Percentiles rank a stretch among this genome's conserved stretches.
Evolutionary conservation across 2,797 vertebrate genomes (phyloP).

Genomic region (Gobionotothen gibberifrons): DNA sequence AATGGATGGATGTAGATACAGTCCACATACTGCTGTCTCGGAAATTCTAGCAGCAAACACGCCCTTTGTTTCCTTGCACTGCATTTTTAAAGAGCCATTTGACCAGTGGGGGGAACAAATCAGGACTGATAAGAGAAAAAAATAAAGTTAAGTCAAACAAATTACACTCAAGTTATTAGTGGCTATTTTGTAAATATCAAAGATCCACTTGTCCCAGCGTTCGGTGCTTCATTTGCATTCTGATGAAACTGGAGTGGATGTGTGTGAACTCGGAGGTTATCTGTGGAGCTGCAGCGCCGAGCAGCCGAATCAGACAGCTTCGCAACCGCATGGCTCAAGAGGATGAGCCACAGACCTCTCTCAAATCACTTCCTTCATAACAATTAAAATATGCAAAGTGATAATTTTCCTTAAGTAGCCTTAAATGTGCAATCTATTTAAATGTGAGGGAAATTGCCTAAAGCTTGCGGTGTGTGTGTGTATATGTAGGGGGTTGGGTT

Average conservation of each 20-base stretch:
- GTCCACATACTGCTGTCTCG: slow-evolving; percentile 14
- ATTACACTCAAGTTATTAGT: slow-evolving; percentile 97
- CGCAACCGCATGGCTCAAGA: slow-evolving; percentile 94
- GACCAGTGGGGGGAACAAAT: slow-evolving; percentile 41
- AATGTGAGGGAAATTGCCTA: slow-evolving; percentile 99
- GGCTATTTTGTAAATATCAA: slow-evolving; percentile 99
- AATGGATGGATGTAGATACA: slow-evolving; percentile 4
- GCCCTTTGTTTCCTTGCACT: slow-evolving; percentile 55
- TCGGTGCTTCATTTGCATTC: slow-evolving; percentile 98
- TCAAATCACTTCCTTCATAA: slow-evolving; percentile 99
- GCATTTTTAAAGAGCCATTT: slow-evolving; percentile 58
- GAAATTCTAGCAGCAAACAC: slow-evolving; percentile 38
- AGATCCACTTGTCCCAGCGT: slow-evolving; percentile 95
- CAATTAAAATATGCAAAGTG: slow-evolving; percentile 99
- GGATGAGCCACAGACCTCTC: slow-evolving; percentile 98
- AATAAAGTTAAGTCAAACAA: slow-evolving; percentile 96
- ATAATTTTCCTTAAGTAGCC: slow-evolving; percentile 99
- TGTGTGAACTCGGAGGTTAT: slow-evolving; percentile 98
- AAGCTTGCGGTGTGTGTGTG: slow-evolving; percentile 93
- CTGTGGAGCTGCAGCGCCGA: slow-evolving; percentile 93
- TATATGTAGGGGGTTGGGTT: slow-evolving; percentile 80
- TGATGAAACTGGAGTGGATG: slow-evolving; percentile 99
- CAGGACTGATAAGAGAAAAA: slow-evolving; percentile 82
- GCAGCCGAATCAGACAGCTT: slow-evolving; percentile 92
- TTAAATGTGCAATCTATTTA: slow-evolving; percentile 99